Percentiles rank a stretch among this genome's conserved stretches.
Conservation (phyloP, 2,113 vertebrate species). For the Cochlearius cochlearius region DNA sequence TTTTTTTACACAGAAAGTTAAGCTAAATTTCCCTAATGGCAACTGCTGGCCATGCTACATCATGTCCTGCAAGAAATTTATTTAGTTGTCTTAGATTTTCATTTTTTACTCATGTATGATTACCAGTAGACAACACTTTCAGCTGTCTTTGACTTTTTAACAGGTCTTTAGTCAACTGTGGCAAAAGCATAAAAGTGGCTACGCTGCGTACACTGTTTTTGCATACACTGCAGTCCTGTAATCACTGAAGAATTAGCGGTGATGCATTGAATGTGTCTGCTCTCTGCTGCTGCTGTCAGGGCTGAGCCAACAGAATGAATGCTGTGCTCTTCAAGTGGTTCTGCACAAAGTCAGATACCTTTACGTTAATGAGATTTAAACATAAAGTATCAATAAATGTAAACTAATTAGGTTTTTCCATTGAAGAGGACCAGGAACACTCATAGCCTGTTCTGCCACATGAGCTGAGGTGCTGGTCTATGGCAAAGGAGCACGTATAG, state of each 20-base stretch:
- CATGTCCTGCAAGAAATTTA: background rate
- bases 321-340: background rate
- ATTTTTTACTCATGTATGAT: background rate
- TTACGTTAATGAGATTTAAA: background rate
- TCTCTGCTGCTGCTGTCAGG: background rate
- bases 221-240: background rate
- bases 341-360: background rate
- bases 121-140: background rate
- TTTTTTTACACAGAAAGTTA: background rate
- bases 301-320: background rate
- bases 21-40: background rate
- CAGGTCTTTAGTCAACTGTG: background rate
- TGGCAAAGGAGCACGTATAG: background rate
- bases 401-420: background rate
- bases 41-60: background rate
- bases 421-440: background rate
- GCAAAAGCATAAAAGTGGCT: background rate
- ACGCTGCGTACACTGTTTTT: background rate
- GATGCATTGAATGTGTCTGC: background rate
- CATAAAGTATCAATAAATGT: background rate
- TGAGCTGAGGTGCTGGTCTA: background rate
- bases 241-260: background rate
- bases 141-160: background rate
- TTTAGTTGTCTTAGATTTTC: background rate
- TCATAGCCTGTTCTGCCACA: background rate